Percentiles rank a stretch among this genome's conserved stretches.
Conservation (phyloP, 2,888 invertebrate species). For the Coenonympha arcania region DNA sequence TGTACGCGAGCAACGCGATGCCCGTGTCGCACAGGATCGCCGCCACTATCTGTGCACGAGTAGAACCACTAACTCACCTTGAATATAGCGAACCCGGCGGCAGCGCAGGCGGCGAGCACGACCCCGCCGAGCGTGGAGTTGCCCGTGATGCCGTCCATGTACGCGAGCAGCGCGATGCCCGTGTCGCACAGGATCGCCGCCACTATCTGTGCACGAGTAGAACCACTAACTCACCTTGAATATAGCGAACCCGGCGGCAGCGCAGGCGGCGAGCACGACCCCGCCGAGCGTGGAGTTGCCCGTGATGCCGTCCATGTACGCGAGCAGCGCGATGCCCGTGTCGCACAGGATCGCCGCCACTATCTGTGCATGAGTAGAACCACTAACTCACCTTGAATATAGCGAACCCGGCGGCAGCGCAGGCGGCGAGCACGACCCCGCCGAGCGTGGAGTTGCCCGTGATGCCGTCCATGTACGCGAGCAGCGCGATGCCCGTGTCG, state of each 20-base stretch:
- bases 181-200: constrained; percentile 96
- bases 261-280: too few relatives aligned
- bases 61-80: constrained; percentile 74
- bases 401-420: too few relatives aligned
- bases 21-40: constrained; percentile 96
- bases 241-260: too few relatives aligned
- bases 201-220: constrained; percentile 80
- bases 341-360: too few relatives aligned
- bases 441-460: too few relatives aligned
- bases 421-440: too few relatives aligned
- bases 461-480: too few relatives aligned
- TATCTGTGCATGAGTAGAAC: too few relatives aligned
- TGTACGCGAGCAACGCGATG: constrained; percentile 92
- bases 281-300: too few relatives aligned
- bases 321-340: too few relatives aligned
- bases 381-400: neutral
- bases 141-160: constrained; percentile 95
- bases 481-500: too few relatives aligned
- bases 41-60: constrained; percentile 84
- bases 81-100: constrained; percentile 94
- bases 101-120: constrained; percentile 90
- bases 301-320: too few relatives aligned
- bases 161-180: constrained; percentile 92
- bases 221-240: neutral
- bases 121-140: constrained; percentile 93